Evolutionary conservation across 2,888 invertebrate genomes (phyloP).

Genomic region (Autographa gamma): DNA sequence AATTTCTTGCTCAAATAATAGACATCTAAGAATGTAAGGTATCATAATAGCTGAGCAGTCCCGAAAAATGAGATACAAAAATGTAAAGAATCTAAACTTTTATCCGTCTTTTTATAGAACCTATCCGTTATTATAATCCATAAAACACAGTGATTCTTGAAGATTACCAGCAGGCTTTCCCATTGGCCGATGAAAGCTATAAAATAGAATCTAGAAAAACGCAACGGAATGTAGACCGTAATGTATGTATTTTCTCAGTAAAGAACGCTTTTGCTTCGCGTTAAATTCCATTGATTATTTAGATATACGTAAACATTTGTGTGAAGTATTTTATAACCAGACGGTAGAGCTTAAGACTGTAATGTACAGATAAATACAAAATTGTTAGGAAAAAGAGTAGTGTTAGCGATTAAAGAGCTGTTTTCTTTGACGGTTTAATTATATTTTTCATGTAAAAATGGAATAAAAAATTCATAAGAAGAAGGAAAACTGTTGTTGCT

Average conservation of each 20-base stretch:
- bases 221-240: conserved; percentile 20
- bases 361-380: neutral
- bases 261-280: conserved; percentile 25
- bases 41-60: neutral
- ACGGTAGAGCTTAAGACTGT: conserved; percentile 10
- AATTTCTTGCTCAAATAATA: neutral
- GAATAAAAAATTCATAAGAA: neutral
- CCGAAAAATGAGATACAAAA: neutral
- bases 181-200: conserved; percentile 27
- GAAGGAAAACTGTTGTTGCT: neutral
- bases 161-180: conserved; percentile 16
- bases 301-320: conserved; percentile 22
- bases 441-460: neutral
- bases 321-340: conserved; percentile 12
- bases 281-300: conserved; percentile 29
- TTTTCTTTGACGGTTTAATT: neutral
- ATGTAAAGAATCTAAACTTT: neutral
- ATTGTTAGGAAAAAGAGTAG: neutral
- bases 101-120: neutral
- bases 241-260: conserved; percentile 26
- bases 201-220: conserved; percentile 31
- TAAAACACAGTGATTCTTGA: conserved; percentile 12
- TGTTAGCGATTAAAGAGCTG: neutral
- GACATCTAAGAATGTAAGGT: neutral
- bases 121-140: conserved; percentile 2